Percentiles rank a stretch among this genome's conserved stretches.
These are phyloP conservation scores for Lontra canadensis DNA, from an alignment of 2,113 vertebrate species.

Conservation along the genomic window DNA sequence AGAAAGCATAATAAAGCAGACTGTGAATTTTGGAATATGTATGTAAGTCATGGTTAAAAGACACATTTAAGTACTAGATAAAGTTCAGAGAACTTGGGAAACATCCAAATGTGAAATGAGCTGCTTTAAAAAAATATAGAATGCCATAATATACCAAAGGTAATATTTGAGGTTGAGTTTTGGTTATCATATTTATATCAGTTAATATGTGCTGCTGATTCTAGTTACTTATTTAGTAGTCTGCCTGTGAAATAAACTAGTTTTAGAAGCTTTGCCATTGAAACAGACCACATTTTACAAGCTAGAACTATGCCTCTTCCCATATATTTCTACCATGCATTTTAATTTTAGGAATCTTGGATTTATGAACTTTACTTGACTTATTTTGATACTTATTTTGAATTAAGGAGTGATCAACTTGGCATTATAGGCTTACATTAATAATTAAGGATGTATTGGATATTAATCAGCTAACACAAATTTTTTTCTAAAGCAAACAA, in stretches of 20 bases:
- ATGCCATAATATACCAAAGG: not conserved
- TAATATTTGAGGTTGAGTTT: slow-evolving; percentile 33
- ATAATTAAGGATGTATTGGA: slow-evolving; percentile 11
- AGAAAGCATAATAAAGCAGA: not conserved
- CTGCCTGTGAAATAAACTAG: slow-evolving; percentile 26
- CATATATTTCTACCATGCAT: not conserved
- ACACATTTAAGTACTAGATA: not conserved
- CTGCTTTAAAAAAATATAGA: slow-evolving; percentile 14
- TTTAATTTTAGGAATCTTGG: slow-evolving; percentile 39
- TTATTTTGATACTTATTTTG: slow-evolving; percentile 51
- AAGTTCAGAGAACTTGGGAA: slow-evolving; percentile 35
- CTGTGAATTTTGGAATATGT: slow-evolving; percentile 30
- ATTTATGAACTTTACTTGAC: slow-evolving; percentile 31
- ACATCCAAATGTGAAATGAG: not conserved
- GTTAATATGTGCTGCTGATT: not conserved
- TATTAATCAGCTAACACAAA: slow-evolving; percentile 32
- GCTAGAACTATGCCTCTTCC: not conserved
- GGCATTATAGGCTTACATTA: not conserved
- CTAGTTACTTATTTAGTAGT: not conserved
- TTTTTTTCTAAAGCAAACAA: slow-evolving; percentile 25
- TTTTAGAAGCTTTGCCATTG: slow-evolving; percentile 4
- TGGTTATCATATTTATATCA: not conserved
- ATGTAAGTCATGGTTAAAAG: slow-evolving; percentile 24
- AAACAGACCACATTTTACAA: not conserved
- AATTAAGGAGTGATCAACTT: slow-evolving; percentile 30